Evolutionary conservation across 1,140 invertebrate genomes (phyloP).

Genomic region (Berghia stephanieae): DNA sequence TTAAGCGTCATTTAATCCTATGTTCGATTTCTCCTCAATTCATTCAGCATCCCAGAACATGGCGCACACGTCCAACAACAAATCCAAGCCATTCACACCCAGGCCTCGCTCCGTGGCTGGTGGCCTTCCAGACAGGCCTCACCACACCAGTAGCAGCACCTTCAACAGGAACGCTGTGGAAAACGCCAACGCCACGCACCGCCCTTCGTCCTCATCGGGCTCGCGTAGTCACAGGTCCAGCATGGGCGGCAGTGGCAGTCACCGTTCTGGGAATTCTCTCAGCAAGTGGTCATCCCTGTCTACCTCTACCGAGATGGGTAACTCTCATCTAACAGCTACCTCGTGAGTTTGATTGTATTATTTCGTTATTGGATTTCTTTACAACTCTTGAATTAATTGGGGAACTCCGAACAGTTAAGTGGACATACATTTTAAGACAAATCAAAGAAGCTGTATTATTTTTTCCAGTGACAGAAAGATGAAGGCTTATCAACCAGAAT

Average conservation of each 20-base stretch:
- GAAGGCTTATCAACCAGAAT: too few relatives aligned
- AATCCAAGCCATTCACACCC: background rate
- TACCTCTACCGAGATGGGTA: constrained; percentile 43
- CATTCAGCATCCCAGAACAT: constrained; percentile 48
- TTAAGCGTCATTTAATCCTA: too few relatives aligned
- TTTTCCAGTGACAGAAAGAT: too few relatives aligned
- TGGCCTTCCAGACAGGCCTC: too few relatives aligned
- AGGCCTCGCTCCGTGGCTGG: constrained; percentile 22
- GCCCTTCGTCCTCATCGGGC: constrained; percentile 35
- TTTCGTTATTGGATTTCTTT: too few relatives aligned
- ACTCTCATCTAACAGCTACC: constrained; percentile 36
- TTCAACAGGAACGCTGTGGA: constrained; percentile 43
- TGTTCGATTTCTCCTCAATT: too few relatives aligned
- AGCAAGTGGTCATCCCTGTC: constrained; percentile 60
- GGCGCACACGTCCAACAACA: constrained; percentile 44
- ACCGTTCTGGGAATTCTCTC: background rate
- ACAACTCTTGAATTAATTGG: too few relatives aligned
- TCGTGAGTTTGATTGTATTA: constrained; percentile 30
- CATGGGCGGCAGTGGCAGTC: background rate
- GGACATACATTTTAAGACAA: too few relatives aligned
- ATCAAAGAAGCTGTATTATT: too few relatives aligned
- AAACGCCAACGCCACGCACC: constrained; percentile 44
- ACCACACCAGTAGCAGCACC: background rate
- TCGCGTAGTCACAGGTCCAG: too few relatives aligned
- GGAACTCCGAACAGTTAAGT: too few relatives aligned